Percentiles rank a stretch among this genome's conserved stretches.
These are phyloP conservation scores for Brachionus koreanus DNA, from an alignment of 1,140 invertebrate genomes.

Conservation along the genomic window DNA sequence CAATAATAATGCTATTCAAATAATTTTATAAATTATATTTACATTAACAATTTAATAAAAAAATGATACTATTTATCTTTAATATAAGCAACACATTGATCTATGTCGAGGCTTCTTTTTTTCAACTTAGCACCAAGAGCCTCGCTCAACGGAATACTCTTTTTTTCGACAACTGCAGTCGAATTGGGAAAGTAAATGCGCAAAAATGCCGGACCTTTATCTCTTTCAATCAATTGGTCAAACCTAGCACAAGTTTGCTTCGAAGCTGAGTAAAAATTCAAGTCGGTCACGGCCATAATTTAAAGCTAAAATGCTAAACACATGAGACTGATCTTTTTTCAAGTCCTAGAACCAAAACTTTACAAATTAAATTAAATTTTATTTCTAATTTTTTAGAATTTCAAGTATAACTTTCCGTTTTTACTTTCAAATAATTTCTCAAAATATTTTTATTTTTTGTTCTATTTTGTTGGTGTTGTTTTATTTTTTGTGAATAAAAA, in stretches of 20 bases:
- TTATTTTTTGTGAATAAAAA: background rate
- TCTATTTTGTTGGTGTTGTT: background rate
- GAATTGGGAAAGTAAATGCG: background rate
- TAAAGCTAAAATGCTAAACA: background rate
- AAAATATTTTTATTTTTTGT: background rate
- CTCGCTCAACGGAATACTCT: background rate
- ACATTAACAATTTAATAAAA: too few relatives aligned
- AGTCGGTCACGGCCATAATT: background rate
- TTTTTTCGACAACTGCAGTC: slow-evolving; percentile 9
- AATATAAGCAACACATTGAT: background rate
- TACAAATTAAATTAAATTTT: too few relatives aligned
- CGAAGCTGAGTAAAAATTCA: background rate
- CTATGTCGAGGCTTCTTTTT: slow-evolving; percentile 14
- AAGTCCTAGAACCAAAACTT: background rate
- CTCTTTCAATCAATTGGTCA: background rate
- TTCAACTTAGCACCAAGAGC: background rate
- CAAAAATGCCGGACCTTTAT: background rate
- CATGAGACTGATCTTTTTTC: background rate
- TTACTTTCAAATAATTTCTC: background rate
- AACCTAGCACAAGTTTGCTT: background rate
- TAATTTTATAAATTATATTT: background rate
- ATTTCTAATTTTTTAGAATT: background rate
- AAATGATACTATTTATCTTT: slow-evolving; percentile 20
- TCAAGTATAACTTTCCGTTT: background rate
- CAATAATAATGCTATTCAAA: background rate